These are phyloP conservation scores for Octopus sinensis DNA, from an alignment of 1,140 invertebrate species.

Conservation along the genomic window DNA sequence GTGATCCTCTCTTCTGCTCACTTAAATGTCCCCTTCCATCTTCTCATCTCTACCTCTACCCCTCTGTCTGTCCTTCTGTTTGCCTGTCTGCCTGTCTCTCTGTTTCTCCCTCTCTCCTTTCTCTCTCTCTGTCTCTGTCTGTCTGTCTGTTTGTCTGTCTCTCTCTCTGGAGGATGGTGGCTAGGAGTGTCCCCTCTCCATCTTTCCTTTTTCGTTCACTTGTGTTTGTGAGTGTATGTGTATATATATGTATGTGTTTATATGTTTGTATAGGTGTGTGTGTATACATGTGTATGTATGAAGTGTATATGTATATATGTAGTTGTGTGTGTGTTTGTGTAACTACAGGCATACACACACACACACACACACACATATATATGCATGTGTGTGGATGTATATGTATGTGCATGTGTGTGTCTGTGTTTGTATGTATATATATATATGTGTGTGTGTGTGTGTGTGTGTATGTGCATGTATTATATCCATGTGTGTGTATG, in stretches of 20 bases:
- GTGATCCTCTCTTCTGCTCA: not conserved
- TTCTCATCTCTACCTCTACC: not conserved
- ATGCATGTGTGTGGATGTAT: not conserved
- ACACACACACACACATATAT: not conserved
- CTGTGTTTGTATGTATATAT: not conserved
- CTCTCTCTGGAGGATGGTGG: not conserved
- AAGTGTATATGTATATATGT: not conserved
- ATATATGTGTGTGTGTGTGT: not conserved
- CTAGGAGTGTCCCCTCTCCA: conserved; percentile 17
- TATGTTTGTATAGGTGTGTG: not conserved
- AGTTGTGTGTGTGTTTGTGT: not conserved
- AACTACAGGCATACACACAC: not conserved
- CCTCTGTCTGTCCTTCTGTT: not conserved
- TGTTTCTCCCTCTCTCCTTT: conserved; percentile 2
- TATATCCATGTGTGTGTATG: not conserved
- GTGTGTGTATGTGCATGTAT: not conserved
- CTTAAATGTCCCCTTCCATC: not conserved
- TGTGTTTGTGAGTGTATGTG: not conserved
- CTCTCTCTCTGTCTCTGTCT: conserved; percentile 19
- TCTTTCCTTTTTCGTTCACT: conserved; percentile 4
- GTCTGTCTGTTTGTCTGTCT: conserved; percentile 7
- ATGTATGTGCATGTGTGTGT: not conserved
- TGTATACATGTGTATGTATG: not conserved
- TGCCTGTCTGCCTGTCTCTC: conserved; percentile 9
- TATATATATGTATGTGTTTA: not conserved